phyloP scores from a whole-genome alignment of 2,888 invertebrate genomes.

The Seira musarum region DNA sequence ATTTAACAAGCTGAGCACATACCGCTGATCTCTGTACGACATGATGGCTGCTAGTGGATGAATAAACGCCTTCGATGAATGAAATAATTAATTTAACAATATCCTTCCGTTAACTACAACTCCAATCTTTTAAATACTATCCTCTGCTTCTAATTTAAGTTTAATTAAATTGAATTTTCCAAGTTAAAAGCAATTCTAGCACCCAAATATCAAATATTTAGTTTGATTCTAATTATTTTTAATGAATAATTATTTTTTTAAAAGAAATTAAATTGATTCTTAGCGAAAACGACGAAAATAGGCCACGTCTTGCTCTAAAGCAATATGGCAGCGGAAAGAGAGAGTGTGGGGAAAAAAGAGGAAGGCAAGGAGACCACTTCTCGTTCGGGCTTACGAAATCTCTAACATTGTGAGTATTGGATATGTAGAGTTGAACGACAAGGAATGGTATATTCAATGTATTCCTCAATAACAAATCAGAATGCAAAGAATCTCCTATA shows the following conservation, averaged over 20 bases:
- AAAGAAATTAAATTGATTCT: background rate
- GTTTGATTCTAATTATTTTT: background rate
- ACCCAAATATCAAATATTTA: background rate
- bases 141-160: background rate
- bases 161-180: background rate
- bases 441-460: too few relatives aligned
- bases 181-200: too few relatives aligned
- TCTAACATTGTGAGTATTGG: too few relatives aligned
- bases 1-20: constrained; percentile 62
- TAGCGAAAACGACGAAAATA: background rate
- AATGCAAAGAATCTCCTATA: too few relatives aligned
- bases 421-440: too few relatives aligned
- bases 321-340: constrained; percentile 55
- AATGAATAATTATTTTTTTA: background rate
- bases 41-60: constrained; percentile 40
- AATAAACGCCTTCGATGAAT: too few relatives aligned
- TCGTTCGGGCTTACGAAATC: background rate
- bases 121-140: too few relatives aligned
- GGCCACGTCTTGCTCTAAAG: constrained; percentile 36
- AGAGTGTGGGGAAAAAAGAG: constrained; percentile 27
- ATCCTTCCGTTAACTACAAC: too few relatives aligned
- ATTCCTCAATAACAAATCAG: too few relatives aligned
- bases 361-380: too few relatives aligned
- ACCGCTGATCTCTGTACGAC: constrained; percentile 67
- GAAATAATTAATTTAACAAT: too few relatives aligned